Evolutionary conservation across 2,797 vertebrate genomes (phyloP).

Genomic region (Leucoraja ocellata): DNA sequence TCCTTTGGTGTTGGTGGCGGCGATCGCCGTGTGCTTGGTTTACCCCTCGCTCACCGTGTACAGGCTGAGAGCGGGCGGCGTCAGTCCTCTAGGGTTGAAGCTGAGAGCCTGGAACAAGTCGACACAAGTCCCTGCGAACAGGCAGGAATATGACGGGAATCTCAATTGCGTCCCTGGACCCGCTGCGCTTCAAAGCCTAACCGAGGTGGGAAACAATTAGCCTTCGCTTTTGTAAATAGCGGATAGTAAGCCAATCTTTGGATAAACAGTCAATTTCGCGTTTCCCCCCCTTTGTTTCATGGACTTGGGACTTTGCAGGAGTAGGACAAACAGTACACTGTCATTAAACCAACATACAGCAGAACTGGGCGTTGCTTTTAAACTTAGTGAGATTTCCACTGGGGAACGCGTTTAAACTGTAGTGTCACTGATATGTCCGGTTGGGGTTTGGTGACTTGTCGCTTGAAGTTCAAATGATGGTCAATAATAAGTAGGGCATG

Average conservation of each 20-base stretch:
- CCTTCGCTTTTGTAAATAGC: not conserved
- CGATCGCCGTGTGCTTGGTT: conserved; percentile 69
- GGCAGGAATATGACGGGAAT: not conserved
- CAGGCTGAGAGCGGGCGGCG: not conserved
- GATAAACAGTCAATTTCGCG: not conserved
- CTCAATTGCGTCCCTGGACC: not conserved
- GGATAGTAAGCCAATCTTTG: not conserved
- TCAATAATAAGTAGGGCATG: not conserved
- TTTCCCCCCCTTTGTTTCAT: not conserved
- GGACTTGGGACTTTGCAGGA: not conserved
- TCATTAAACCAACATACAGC: not conserved
- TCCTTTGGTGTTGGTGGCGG: conserved; percentile 68
- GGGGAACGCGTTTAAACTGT: not conserved
- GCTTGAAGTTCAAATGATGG: not conserved
- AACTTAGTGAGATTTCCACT: not conserved
- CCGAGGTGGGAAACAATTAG: not conserved
- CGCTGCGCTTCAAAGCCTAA: not conserved
- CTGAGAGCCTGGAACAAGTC: not conserved
- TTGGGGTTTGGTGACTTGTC: not conserved
- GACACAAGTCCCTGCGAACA: not conserved
- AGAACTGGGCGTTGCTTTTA: not conserved
- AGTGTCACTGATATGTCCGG: not conserved
- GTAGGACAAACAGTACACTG: not conserved
- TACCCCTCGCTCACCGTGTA: conserved; percentile 56
- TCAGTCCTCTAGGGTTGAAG: not conserved